Evolutionary conservation across 2,113 vertebrate species (phyloP).

Genomic region (Hydrochoerus hydrochaeris): DNA sequence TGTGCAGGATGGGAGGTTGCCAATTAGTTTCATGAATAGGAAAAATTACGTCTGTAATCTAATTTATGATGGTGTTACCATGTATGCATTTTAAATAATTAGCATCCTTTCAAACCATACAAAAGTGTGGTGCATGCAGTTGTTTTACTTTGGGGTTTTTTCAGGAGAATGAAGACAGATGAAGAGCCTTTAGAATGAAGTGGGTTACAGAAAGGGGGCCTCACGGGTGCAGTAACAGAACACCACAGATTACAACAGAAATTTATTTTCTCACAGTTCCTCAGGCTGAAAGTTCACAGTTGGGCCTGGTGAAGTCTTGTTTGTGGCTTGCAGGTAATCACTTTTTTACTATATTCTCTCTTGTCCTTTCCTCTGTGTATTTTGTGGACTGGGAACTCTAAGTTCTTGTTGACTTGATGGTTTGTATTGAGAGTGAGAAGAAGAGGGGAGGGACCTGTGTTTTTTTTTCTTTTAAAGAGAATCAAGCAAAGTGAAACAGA

Average conservation of each 20-base stretch:
- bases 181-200: neutral
- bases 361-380: neutral
- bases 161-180: neutral
- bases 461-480: neutral
- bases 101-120: neutral
- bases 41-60: neutral
- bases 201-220: too few relatives aligned
- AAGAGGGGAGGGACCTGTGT: neutral
- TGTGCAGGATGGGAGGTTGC: neutral
- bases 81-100: neutral
- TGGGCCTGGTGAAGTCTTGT: neutral
- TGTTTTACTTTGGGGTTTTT: neutral
- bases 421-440: neutral
- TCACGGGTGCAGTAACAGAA: neutral
- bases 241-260: neutral
- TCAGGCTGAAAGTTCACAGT: neutral
- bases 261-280: neutral
- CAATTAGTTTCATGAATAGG: neutral
- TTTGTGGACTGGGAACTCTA: neutral
- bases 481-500: too few relatives aligned
- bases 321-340: neutral
- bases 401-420: too few relatives aligned
- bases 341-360: neutral
- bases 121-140: neutral
- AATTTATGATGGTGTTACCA: neutral